Base-by-base conservation (phyloP, 2,113 vertebrate species). In the Macquaria ambigua region DNA sequence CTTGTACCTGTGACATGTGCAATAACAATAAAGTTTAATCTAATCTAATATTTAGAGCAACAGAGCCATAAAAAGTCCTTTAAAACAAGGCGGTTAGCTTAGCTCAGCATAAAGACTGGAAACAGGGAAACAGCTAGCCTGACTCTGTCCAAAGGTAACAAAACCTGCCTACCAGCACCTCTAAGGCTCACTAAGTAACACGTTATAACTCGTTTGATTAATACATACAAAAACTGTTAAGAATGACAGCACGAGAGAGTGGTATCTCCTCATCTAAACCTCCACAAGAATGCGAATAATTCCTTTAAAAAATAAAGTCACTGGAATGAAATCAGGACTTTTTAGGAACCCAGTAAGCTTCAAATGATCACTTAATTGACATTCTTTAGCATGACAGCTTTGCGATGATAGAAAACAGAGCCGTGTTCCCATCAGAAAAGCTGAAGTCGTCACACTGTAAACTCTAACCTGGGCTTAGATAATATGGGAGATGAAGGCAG, bases 391-490 rank as follows among this genome's bases (percentile, higher is more conserved):
- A 6, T 85, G 61, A 82, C 66, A 73, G 52, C 23, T 83, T 61
- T 55, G 39, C 16, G 3, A 25, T 73, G 77, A 75, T 15, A 77
- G 15, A 75, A 66, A 59, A 9, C 83, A 80, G 73, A 66, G 20
- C 6, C 5, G 16, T 20, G 50, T 6, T 52, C 50, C 16, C 5
- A 58, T 41, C 16, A 59, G 21, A 67, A 25, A 68, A 37, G 15
- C 74, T 58, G 43, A 23, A 39, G 55, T 37, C 8, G 2, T 67
- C 31, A 25, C 46, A 52, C 67, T 84, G 52, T 84, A 75, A 68
- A 85, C 37, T 79, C 48, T 62, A 68, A 46, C 9, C 34, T 79
- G 62, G 43, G 14, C 7, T 59, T 2, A 69, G 61, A 88, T 82
- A 69, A 39, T 63, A 9, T 18, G 3, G 14, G 18, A 72, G 39